Conservation (phyloP, 1,140 invertebrate species). For the Temnothorax nylanderi region DNA sequence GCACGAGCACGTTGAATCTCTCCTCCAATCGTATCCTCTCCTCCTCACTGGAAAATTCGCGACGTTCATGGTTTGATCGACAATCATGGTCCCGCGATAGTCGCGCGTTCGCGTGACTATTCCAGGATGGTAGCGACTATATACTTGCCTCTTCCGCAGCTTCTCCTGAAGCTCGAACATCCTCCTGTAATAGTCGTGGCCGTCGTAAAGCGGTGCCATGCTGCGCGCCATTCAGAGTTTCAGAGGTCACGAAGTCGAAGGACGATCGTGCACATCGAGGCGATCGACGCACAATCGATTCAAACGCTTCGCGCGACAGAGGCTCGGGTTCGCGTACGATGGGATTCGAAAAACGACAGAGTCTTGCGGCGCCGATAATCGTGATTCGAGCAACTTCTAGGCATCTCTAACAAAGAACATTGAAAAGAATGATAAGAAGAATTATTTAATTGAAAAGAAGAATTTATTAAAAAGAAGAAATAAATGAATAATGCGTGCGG, state of each 20-base stretch:
- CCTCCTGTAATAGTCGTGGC: conserved; percentile 78
- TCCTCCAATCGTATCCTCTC: conserved; percentile 82
- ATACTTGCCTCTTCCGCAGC: conserved; percentile 80
- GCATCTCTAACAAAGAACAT: background rate
- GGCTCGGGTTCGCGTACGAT: background rate
- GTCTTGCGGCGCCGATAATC: background rate
- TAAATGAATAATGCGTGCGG: background rate
- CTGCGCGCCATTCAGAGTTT: conserved; percentile 24
- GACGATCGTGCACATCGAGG: conserved; percentile 56
- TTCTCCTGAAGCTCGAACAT: conserved; percentile 82
- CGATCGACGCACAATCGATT: conserved; percentile 30
- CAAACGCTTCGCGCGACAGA: conserved; percentile 26
- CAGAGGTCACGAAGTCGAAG: conserved; percentile 26
- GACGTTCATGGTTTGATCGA: background rate
- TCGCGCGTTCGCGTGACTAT: background rate
- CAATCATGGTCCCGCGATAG: background rate
- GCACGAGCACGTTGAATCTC: conserved; percentile 79
- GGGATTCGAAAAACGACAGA: background rate
- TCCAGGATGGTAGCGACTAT: background rate
- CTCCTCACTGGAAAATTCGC: conserved; percentile 78
- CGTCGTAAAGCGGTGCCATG: conserved; percentile 77
- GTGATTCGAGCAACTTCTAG: background rate
- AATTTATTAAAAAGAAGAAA: no score
- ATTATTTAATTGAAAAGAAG: no score
- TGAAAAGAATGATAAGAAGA: background rate